Conservation (phyloP, 2,888 invertebrate species). For the Boloria selene region DNA sequence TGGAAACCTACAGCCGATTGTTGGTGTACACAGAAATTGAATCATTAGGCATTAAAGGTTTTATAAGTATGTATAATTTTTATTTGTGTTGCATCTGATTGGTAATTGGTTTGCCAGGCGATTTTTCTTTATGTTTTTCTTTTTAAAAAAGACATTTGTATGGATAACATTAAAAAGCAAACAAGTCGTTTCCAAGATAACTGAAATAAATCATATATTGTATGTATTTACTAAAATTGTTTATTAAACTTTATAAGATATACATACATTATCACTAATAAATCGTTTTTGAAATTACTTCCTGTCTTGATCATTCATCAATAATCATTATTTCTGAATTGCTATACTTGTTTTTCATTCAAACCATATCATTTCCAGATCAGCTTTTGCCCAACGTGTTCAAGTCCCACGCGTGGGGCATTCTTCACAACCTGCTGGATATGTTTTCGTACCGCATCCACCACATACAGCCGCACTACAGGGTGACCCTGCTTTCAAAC, state of each 20-base stretch:
- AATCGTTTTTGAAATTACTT: too few species aligned
- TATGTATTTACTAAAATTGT: too few species aligned
- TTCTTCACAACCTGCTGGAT: slow-evolving; percentile 96
- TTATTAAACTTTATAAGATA: too few species aligned
- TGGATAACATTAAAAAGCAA: too few species aligned
- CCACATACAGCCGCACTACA: slow-evolving; percentile 97
- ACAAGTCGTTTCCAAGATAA: too few species aligned
- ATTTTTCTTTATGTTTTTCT: not conserved
- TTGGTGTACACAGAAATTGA: slow-evolving; percentile 98
- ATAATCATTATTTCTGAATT: too few species aligned
- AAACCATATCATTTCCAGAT: slow-evolving; percentile 69
- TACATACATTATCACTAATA: too few species aligned
- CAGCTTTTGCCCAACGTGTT: slow-evolving; percentile 95
- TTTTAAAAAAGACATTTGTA: not conserved
- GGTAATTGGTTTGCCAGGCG: not conserved
- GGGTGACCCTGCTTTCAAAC: slow-evolving; percentile 95
- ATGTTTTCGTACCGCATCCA: slow-evolving; percentile 98
- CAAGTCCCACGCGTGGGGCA: slow-evolving; percentile 96
- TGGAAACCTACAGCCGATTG: slow-evolving; percentile 96
- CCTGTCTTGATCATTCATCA: too few species aligned
- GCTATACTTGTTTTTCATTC: not conserved
- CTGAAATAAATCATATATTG: too few species aligned
- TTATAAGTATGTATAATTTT: slow-evolving; percentile 87
- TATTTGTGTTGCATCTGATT: slow-evolving; percentile 7
- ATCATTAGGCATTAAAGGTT: slow-evolving; percentile 97